Evolutionary conservation across 1,140 invertebrate genomes (phyloP), one percentile per base, ranked within the genome.

Genomic region (Palaemon carinicauda): DNA sequence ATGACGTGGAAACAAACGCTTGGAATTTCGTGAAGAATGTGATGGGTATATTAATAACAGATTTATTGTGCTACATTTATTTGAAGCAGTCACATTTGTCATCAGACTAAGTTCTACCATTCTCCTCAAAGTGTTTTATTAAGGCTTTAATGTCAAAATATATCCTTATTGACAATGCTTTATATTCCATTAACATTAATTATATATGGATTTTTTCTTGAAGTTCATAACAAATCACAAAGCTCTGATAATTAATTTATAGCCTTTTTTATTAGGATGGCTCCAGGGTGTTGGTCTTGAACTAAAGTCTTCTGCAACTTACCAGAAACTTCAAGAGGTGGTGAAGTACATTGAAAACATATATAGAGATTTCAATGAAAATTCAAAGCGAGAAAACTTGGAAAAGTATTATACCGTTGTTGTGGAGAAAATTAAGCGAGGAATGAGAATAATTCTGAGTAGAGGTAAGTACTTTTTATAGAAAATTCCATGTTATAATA

Each of bases 1-100:
- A 88, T 60, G 81, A 88, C 50, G 84, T 88, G 21, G 88, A 88
- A 21, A 86, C 88, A 24, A 77, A 75, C 29, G 83, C 84, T 24
- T 86, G 84, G 79, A 81, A 50, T 33, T 82, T 88, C 19, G 79
- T 81, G 1, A 77, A 86, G 21, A 86, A 81, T 21, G 56, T 88
- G 0, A 82, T 86, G 14, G 88, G 88, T 86, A 29, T 53, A 77
- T 53, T 69, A 21, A 12, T 12, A 41, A 41, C 7, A 41, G 41
- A 41, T 9, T 41, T 41, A 0, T 41, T 41, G 7, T 41, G 1
- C 12, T 4, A 41, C 12, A 41, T 0, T 9, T 41, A 0, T 41
- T 41, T 41, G 7, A 41, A 41, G 0, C 41, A 41, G 41, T 0
- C 41, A 41, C 33, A 41, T 3, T 4, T 41, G 9, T 3, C 33